These are phyloP conservation scores for Pachyseris speciosa DNA, from an alignment of 64 coral and sea anemone genomes.

Conservation along the genomic window DNA sequence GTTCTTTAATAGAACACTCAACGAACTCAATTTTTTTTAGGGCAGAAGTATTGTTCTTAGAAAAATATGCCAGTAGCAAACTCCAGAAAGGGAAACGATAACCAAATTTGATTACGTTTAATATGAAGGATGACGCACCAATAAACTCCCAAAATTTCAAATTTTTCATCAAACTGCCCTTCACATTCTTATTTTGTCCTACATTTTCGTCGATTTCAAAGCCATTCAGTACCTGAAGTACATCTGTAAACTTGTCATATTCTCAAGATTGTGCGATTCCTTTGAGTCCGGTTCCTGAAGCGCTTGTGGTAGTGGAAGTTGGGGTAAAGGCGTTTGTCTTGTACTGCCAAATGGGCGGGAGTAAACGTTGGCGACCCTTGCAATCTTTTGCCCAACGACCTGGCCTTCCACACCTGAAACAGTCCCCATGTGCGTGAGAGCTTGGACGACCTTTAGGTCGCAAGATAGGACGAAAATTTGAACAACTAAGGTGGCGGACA, in stretches of 20 bases:
- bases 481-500: neutral
- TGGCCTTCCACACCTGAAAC: neutral
- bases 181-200: neutral
- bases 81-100: neutral
- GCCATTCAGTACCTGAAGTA: neutral
- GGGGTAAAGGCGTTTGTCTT: neutral
- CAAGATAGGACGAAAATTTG: neutral
- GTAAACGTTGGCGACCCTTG: neutral
- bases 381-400: neutral
- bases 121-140: slow-evolving; percentile 4
- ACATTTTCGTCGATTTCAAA: neutral
- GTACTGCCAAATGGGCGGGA: neutral
- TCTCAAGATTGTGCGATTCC: neutral
- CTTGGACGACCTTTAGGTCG: neutral
- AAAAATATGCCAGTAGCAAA: neutral
- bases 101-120: neutral
- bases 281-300: neutral
- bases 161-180: neutral
- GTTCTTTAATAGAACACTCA: neutral
- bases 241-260: neutral
- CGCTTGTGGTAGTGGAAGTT: neutral
- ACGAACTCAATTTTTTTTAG: slow-evolving; percentile 7
- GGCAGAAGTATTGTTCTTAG: slow-evolving; percentile 22
- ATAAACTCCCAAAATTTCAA: slow-evolving; percentile 5
- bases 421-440: neutral